Conservation (phyloP, 2,888 invertebrate genomes). For the Pseudococcus viburni region DNA sequence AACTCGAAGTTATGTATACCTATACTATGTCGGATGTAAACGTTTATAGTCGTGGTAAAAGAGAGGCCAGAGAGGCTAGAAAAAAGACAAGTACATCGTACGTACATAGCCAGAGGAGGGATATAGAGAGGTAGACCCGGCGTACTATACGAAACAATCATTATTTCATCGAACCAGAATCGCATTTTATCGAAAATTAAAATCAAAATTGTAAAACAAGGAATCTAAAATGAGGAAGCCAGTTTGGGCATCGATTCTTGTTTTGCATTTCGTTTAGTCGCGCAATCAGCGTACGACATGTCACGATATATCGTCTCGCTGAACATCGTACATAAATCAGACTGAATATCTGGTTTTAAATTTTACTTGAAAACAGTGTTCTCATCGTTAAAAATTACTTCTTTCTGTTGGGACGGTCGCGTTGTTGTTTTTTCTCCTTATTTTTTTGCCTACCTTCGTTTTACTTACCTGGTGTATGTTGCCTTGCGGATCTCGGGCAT, state of each 20-base stretch:
- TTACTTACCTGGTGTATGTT: neutral
- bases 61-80: too few relatives aligned
- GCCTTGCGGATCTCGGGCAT: neutral
- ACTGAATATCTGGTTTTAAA: constrained; percentile 65
- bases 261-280: constrained; percentile 65
- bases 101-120: too few relatives aligned
- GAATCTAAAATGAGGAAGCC: constrained; percentile 64
- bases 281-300: constrained; percentile 66
- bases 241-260: constrained; percentile 62
- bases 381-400: constrained; percentile 64
- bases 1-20: too few relatives aligned
- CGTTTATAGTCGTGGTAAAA: too few relatives aligned
- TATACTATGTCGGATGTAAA: too few relatives aligned
- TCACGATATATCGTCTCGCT: constrained; percentile 65
- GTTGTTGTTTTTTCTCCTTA: neutral
- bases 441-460: neutral
- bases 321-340: constrained; percentile 65
- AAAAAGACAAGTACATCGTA: too few relatives aligned
- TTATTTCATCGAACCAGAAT: constrained; percentile 57
- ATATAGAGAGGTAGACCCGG: neutral
- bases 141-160: constrained; percentile 30
- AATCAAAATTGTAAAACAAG: constrained; percentile 65
- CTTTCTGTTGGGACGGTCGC: constrained; percentile 13
- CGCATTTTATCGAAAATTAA: constrained; percentile 65
- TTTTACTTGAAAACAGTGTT: constrained; percentile 62